A percentile compares a stretch with the other conserved stretches of the same genome.
phyloP scores from a whole-genome alignment of 1,140 invertebrate species.

The Zelostemma sp. region DNA sequence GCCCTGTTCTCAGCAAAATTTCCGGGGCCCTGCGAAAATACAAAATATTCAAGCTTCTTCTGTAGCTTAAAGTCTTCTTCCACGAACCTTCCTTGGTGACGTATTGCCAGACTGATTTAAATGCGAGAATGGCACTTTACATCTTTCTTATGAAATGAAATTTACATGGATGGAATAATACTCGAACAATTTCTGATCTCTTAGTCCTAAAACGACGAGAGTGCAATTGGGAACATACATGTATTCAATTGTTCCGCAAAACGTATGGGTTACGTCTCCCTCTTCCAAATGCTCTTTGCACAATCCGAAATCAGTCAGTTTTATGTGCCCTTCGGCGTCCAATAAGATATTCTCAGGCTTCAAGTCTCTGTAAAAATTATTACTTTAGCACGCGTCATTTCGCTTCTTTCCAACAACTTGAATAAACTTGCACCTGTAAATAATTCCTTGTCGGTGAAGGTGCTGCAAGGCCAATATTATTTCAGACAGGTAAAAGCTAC shows the following conservation, averaged over 20 bases:
- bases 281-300: constrained; percentile 99
- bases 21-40: constrained; percentile 88
- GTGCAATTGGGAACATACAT: constrained; percentile 96
- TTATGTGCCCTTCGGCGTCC: constrained; percentile 93
- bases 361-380: constrained; percentile 80
- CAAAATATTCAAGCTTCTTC: neutral
- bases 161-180: too few relatives aligned
- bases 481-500: constrained; percentile 97
- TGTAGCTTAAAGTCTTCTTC: too few relatives aligned
- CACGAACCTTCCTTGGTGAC: too few relatives aligned
- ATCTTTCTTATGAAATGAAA: too few relatives aligned
- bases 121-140: too few relatives aligned
- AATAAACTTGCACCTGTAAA: constrained; percentile 76
- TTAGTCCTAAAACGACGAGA: too few relatives aligned
- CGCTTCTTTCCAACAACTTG: neutral
- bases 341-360: constrained; percentile 99
- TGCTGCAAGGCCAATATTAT: constrained; percentile 98
- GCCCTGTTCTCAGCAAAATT: constrained; percentile 94
- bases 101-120: too few relatives aligned
- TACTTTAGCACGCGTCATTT: neutral
- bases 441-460: constrained; percentile 95
- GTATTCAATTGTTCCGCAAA: constrained; percentile 99
- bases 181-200: too few relatives aligned
- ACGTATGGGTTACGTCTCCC: constrained; percentile 96
- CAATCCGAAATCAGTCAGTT: constrained; percentile 99